Conservation (phyloP, 2,888 invertebrate species). For the Punctoribates punctum region DNA sequence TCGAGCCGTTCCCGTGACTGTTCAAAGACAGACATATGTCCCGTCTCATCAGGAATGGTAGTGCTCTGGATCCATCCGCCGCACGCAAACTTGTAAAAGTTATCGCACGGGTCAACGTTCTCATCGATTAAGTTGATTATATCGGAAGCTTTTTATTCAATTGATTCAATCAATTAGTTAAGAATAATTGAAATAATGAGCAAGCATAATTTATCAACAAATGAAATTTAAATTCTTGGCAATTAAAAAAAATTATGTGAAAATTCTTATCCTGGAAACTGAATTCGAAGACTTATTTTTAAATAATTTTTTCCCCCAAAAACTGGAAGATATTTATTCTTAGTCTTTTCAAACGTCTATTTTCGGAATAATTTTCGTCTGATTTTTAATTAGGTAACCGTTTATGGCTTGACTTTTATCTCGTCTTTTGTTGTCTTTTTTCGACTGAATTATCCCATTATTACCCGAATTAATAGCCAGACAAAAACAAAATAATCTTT, state of each 20-base stretch:
- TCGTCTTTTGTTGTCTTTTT: neutral
- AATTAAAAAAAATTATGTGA: too few species aligned
- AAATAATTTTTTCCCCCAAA: too few species aligned
- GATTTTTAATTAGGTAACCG: neutral
- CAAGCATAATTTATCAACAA: too few species aligned
- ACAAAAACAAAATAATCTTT: neutral
- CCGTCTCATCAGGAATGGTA: conserved; percentile 41
- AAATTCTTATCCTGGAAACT: too few species aligned
- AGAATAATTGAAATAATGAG: neutral
- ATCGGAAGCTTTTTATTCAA: conserved; percentile 37
- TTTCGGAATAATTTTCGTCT: neutral
- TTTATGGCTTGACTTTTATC: too few species aligned
- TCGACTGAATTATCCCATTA: neutral
- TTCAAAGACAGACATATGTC: conserved; percentile 41
- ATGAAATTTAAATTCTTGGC: too few species aligned
- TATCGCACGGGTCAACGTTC: conserved; percentile 36
- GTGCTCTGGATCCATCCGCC: conserved; percentile 41
- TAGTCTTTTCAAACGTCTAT: neutral
- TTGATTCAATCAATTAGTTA: neutral
- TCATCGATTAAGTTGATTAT: conserved; percentile 41
- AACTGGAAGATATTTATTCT: too few species aligned
- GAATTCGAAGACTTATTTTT: too few species aligned
- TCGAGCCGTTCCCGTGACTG: conserved; percentile 40
- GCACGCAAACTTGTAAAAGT: conserved; percentile 41
- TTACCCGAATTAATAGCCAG: neutral